These are phyloP conservation scores for Helicoverpa armigera DNA, from an alignment of 1,140 invertebrate genomes.

Conservation along the genomic window DNA sequence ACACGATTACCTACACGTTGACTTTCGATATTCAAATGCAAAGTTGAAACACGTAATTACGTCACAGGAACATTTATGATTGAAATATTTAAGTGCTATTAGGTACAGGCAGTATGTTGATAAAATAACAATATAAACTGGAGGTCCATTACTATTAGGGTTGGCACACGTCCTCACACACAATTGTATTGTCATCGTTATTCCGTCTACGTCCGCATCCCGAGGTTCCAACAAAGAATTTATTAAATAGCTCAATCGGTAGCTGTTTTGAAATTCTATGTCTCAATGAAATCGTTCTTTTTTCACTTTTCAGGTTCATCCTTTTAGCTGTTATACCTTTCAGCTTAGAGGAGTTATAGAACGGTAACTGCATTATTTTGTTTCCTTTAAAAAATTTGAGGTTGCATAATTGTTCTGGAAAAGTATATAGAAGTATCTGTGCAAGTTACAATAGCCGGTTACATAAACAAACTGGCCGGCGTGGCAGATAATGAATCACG, in stretches of 20 bases:
- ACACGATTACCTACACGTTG: constrained; percentile 25
- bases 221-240: constrained; percentile 45
- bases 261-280: constrained; percentile 49
- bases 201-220: constrained; percentile 46
- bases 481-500: constrained; percentile 65
- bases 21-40: constrained; percentile 37
- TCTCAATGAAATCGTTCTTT: constrained; percentile 21
- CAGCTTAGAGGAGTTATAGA: constrained; percentile 1
- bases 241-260: constrained; percentile 49
- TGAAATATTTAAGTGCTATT: constrained; percentile 32
- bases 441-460: constrained; percentile 49
- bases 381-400: neutral
- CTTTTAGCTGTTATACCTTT: constrained; percentile 8
- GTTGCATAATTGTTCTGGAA: neutral
- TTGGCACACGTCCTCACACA: constrained; percentile 42
- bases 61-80: neutral
- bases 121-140: constrained; percentile 39
- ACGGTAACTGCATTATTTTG: neutral
- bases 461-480: constrained; percentile 61
- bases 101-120: constrained; percentile 23
- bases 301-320: constrained; percentile 31
- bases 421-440: neutral
- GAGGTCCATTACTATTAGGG: constrained; percentile 38
- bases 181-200: constrained; percentile 48
- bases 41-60: constrained; percentile 7